These are phyloP conservation scores for Scaptomyza graminum DNA, from an alignment of 1,140 invertebrate species.

Conservation along the genomic window DNA sequence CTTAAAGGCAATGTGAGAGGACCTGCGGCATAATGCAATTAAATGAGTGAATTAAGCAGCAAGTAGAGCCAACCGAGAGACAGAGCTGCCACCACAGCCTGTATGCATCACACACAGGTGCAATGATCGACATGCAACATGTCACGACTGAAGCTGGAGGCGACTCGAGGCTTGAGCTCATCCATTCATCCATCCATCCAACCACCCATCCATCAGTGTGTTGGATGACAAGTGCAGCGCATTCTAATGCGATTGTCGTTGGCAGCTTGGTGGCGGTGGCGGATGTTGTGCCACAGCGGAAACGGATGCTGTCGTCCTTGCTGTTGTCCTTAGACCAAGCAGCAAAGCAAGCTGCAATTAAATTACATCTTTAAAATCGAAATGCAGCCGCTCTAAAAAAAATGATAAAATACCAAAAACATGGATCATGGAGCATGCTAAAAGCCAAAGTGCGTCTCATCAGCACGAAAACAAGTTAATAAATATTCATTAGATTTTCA, in stretches of 20 bases:
- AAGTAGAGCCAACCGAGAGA: background rate
- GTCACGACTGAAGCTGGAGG: background rate
- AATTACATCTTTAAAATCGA: constrained; percentile 71
- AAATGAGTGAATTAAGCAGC: constrained; percentile 70
- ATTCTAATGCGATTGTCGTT: constrained; percentile 78
- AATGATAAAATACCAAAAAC: background rate
- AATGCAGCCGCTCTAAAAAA: constrained; percentile 46
- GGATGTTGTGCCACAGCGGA: constrained; percentile 62
- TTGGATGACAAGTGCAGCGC: constrained; percentile 36
- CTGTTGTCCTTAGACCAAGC: constrained; percentile 16
- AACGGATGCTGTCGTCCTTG: constrained; percentile 34
- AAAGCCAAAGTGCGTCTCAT: constrained; percentile 15
- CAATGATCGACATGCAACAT: constrained; percentile 53
- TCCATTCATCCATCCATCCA: constrained; percentile 73
- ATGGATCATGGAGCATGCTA: constrained; percentile 26
- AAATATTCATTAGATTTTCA: constrained; percentile 72
- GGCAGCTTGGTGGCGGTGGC: constrained; percentile 48
- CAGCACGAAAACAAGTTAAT: constrained; percentile 54
- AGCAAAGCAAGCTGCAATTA: constrained; percentile 53
- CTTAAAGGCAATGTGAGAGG: constrained; percentile 65
- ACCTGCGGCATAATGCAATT: constrained; percentile 82
- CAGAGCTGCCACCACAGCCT: constrained; percentile 13
- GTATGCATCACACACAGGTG: constrained; percentile 27
- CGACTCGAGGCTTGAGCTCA: constrained; percentile 36
- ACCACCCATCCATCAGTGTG: constrained; percentile 63